These are phyloP conservation scores for Cerceris ruficornis DNA, from an alignment of 2,888 invertebrate genomes.

Conservation along the genomic window DNA sequence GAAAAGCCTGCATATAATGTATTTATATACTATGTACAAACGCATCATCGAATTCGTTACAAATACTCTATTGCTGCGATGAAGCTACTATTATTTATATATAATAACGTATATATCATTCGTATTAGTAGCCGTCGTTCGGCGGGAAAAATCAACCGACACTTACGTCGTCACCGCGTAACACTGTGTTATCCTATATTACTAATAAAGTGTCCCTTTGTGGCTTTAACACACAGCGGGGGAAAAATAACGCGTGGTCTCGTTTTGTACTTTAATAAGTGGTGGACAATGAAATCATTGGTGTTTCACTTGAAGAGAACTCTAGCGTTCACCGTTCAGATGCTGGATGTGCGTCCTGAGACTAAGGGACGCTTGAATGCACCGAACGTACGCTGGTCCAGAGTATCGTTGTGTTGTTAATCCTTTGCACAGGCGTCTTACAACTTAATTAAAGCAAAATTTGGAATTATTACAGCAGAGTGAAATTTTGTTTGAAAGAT, in stretches of 20 bases:
- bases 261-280: conserved; percentile 70
- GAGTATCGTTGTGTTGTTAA: conserved; percentile 47
- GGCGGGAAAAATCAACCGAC: conserved; percentile 24
- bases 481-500: too few relatives aligned
- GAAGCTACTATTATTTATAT: conserved; percentile 35
- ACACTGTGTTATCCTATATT: conserved; percentile 22
- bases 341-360: conserved; percentile 32
- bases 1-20: conserved; percentile 27
- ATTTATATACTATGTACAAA: conserved; percentile 57
- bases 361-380: conserved; percentile 25
- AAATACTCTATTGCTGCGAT: conserved; percentile 55
- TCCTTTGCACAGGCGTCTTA: conserved; percentile 21
- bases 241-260: conserved; percentile 60
- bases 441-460: too few relatives aligned
- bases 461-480: too few relatives aligned
- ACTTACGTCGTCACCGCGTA: conserved; percentile 8
- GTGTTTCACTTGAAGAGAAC: conserved; percentile 59
- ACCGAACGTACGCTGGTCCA: conserved; percentile 45
- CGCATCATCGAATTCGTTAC: conserved; percentile 41
- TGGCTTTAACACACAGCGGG: conserved; percentile 26
- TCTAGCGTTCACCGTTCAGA: conserved; percentile 49
- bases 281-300: conserved; percentile 63
- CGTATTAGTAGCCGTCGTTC: conserved; percentile 32
- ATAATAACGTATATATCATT: conserved; percentile 29
- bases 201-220: conserved; percentile 48